phyloP scores from a whole-genome alignment of 2,113 vertebrate genomes.

The Ancistrus triradiatus region DNA sequence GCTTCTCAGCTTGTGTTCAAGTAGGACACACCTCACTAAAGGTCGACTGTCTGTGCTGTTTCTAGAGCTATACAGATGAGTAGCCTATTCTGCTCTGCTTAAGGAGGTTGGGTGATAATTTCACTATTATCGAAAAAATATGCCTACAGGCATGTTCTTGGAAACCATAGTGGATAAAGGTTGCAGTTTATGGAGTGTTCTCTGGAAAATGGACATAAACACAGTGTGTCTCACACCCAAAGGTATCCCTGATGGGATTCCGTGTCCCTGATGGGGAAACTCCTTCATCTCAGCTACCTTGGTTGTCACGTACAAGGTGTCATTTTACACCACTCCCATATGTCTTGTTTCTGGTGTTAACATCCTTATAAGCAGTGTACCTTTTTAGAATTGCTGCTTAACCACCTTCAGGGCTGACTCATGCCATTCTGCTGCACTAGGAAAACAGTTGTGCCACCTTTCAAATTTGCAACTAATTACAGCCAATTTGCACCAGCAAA shows the following conservation, averaged over 20 bases:
- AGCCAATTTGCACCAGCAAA: neutral
- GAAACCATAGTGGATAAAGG: neutral
- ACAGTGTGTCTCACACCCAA: constrained; percentile 1
- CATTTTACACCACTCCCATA: constrained; percentile 41
- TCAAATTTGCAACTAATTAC: too few relatives aligned
- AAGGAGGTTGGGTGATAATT: too few relatives aligned
- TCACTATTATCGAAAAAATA: too few relatives aligned
- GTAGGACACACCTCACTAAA: constrained; percentile 15
- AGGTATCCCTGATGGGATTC: neutral
- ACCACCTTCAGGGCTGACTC: neutral
- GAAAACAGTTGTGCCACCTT: neutral
- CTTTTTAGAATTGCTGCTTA: constrained; percentile 10
- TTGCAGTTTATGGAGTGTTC: neutral
- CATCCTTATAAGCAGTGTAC: constrained; percentile 1
- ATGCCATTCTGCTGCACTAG: neutral
- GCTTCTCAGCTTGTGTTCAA: neutral
- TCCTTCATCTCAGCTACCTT: constrained; percentile 18
- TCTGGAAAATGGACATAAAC: neutral
- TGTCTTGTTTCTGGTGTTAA: constrained; percentile 5
- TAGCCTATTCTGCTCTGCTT: constrained; percentile 11
- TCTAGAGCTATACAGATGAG: constrained; percentile 13
- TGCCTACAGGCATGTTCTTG: too few relatives aligned
- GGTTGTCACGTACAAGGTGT: constrained; percentile 35
- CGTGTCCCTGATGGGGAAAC: neutral
- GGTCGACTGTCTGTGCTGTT: constrained; percentile 8